Evolutionary conservation across 2,888 invertebrate genomes (phyloP), one percentile per base, ranked within the genome.

Genomic region (Lucinisca nassula): DNA sequence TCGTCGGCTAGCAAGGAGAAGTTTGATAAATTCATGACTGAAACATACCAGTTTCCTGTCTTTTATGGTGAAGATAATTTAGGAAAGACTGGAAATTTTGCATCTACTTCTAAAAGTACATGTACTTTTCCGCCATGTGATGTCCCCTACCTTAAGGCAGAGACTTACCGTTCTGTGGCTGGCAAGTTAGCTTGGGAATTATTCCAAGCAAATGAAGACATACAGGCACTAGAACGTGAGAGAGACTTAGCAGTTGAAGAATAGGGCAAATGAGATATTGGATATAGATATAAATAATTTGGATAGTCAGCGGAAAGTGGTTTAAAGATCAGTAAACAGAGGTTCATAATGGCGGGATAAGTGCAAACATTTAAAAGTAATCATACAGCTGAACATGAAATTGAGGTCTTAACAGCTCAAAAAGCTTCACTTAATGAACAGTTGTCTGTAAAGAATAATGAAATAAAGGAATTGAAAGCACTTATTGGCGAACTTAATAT

Each of bases 291-390:
- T n/a, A 79, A 45, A 24, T 6, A 49, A 30, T 10, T 12, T 70
- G 21, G 24, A 37, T 30, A 58, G 38, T 37, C 38, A 58, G 17
- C 61, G 49, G 30, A 73, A 74, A 49, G 32, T 37, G 14, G 30
- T 82, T 8, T 61, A 74, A 67, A 74, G 82, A 17, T 75, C 75
- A 24, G 30, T 61, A 14, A 75, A 30, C 30, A 74, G 82, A 30
- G 82, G 75, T 30, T 14, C n/a, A 38, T 82, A 82, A 32, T 82
- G 75, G 75, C 17, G 75, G 6, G 74, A 58, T 12, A 75, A 82
- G 30, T 75, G 58, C 14, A 4, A 24, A 82, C 38, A 45, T 12
- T 82, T 8, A 40, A 75, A 32, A 30, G 67, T 51, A 51, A 51
- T 51, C 3, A 51, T 4, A 51, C 4, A n/a, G n/a, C 21, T 51